These are phyloP conservation scores for Galbula dea DNA, from an alignment of 2,113 vertebrate genomes.

Conservation along the genomic window DNA sequence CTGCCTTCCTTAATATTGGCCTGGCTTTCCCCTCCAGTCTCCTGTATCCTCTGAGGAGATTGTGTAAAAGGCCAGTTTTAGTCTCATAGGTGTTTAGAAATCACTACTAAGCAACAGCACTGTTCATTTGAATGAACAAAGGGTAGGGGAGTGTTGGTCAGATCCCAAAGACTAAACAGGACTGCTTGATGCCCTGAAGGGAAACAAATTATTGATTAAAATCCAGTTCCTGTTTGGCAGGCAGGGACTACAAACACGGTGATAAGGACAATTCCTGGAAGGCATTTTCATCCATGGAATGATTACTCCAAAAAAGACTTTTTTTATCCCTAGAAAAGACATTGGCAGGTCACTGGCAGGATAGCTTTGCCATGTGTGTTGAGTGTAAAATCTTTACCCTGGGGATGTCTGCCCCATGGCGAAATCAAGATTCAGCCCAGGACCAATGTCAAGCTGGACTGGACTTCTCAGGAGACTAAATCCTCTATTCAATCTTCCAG, in stretches of 20 bases:
- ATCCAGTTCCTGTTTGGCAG: constrained; percentile 56
- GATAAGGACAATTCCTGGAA: constrained; percentile 37
- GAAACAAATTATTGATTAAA: constrained; percentile 62
- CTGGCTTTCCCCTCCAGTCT: not conserved
- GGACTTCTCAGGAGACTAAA: not conserved
- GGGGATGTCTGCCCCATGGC: not conserved
- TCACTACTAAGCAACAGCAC: not conserved
- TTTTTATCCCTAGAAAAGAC: not conserved
- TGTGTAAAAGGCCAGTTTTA: not conserved
- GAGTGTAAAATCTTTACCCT: not conserved
- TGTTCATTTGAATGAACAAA: constrained; percentile 38
- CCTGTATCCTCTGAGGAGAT: not conserved
- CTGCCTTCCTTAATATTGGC: not conserved
- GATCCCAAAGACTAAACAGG: constrained; percentile 42
- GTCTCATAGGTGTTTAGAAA: not conserved
- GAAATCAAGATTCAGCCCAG: not conserved
- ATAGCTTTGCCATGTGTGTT: not conserved
- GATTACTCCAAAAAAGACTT: not conserved
- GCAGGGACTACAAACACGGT: not conserved
- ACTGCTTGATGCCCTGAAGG: constrained; percentile 36
- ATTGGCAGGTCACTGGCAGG: not conserved
- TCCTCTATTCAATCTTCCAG: not conserved
- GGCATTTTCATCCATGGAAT: constrained; percentile 28
- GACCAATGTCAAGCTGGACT: not conserved
- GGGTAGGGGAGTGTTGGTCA: constrained; percentile 23